Evolutionary conservation across 2,797 vertebrate genomes (phyloP).

Genomic region (Botia almorhae): DNA sequence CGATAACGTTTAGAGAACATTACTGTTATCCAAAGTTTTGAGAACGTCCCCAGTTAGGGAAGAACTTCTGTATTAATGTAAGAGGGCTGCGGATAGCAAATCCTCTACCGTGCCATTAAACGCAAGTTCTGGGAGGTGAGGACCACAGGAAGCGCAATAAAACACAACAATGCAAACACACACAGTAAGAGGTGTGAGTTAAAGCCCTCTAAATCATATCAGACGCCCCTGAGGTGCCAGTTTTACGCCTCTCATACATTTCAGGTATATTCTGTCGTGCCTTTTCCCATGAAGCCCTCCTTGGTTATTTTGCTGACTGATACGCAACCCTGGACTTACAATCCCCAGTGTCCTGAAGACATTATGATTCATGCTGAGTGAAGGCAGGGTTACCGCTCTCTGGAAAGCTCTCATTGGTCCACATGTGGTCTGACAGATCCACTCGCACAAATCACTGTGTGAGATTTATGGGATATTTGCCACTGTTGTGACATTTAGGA

Average conservation of each 20-base stretch:
- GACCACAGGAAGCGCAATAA: slow-evolving; percentile 60
- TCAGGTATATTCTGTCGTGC: slow-evolving; percentile 47
- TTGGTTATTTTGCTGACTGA: slow-evolving; percentile 64
- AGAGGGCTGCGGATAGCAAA: slow-evolving; percentile 44
- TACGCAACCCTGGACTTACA: slow-evolving; percentile 49
- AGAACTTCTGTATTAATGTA: too few species aligned
- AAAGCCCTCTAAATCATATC: slow-evolving; percentile 43
- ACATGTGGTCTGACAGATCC: slow-evolving; percentile 14
- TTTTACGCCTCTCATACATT: slow-evolving; percentile 19
- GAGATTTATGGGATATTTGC: slow-evolving; percentile 17
- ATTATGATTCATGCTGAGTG: slow-evolving; percentile 67
- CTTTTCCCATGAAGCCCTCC: slow-evolving; percentile 66
- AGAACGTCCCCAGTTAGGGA: too few species aligned
- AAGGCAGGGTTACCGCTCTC: slow-evolving; percentile 69
- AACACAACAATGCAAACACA: slow-evolving; percentile 62
- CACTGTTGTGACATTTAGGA: slow-evolving; percentile 31
- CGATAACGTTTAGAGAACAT: too few species aligned
- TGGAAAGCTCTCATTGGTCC: slow-evolving; percentile 63
- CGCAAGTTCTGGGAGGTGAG: slow-evolving; percentile 44
- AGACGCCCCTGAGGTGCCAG: slow-evolving; percentile 6
- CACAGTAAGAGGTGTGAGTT: slow-evolving; percentile 48
- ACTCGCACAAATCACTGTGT: slow-evolving; percentile 11
- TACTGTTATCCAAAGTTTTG: too few species aligned
- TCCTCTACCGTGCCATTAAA: slow-evolving; percentile 57
- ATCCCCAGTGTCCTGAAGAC: slow-evolving; percentile 56